phyloP scores from a whole-genome alignment of 2,888 invertebrate genomes.

The Apamea epomidion region DNA sequence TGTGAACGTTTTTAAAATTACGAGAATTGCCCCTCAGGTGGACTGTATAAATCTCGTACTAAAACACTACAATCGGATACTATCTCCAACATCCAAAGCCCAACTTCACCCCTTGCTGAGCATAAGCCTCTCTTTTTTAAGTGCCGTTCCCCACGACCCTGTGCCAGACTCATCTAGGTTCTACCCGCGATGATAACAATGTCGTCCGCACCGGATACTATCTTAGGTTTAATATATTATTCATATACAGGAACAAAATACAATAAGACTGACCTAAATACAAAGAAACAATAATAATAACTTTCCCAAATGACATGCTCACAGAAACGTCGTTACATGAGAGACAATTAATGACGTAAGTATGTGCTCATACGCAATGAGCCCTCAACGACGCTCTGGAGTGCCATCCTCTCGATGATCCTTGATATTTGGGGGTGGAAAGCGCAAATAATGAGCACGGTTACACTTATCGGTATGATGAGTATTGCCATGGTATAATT shows the following conservation, averaged over 20 bases:
- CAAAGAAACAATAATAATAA: background rate
- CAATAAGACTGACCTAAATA: background rate
- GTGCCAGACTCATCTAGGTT: too few species aligned
- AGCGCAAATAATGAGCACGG: slow-evolving; percentile 61
- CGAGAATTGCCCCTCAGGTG: too few species aligned
- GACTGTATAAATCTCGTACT: background rate
- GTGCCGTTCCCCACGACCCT: too few species aligned
- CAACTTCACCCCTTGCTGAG: too few species aligned
- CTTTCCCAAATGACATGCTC: background rate
- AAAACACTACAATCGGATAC: background rate
- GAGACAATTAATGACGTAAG: slow-evolving; percentile 57
- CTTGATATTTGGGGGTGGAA: slow-evolving; percentile 61
- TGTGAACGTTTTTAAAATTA: too few species aligned
- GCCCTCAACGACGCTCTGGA: slow-evolving; percentile 36
- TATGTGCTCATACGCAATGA: slow-evolving; percentile 39
- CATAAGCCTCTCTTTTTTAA: too few species aligned
- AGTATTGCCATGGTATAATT: slow-evolving; percentile 7
- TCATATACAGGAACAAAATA: background rate
- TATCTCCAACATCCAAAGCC: too few species aligned
- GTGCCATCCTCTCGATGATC: slow-evolving; percentile 52
- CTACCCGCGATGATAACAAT: too few species aligned
- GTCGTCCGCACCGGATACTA: too few species aligned
- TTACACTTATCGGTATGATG: slow-evolving; percentile 39
- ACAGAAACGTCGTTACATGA: slow-evolving; percentile 18
- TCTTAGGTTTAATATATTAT: background rate